phyloP scores from a whole-genome alignment of 2,888 invertebrate genomes.

The Poecilus cupreus region DNA sequence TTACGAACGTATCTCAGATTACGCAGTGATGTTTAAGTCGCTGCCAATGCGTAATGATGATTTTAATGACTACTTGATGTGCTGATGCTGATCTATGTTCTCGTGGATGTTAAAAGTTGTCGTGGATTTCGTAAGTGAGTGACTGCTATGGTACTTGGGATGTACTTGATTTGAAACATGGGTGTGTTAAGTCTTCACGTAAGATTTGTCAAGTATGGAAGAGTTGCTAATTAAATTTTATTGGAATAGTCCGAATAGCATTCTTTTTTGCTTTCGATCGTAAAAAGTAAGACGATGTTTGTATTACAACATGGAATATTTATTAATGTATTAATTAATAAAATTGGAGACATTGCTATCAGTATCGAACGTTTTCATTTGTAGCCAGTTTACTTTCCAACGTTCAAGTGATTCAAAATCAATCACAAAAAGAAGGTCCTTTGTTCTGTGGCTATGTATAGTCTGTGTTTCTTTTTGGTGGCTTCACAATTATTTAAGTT shows the following conservation, averaged over 20 bases:
- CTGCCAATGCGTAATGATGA: background rate
- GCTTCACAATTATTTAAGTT: no score
- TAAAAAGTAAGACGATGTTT: no score
- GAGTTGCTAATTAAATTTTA: background rate
- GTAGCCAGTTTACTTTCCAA: no score
- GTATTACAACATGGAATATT: no score
- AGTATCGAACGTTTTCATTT: no score
- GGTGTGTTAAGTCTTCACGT: background rate
- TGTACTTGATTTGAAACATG: background rate
- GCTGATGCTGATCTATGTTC: background rate
- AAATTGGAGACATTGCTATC: no score
- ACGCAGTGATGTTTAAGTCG: background rate
- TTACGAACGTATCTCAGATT: background rate
- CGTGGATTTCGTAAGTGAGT: constrained; percentile 14
- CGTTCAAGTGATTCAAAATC: no score
- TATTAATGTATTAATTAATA: no score
- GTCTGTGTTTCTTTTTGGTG: no score
- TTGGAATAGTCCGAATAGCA: background rate
- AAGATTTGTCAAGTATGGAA: constrained; percentile 13
- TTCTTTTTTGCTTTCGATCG: no score
- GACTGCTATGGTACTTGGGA: constrained; percentile 5
- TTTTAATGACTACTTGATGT: constrained; percentile 22
- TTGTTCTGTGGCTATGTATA: no score
- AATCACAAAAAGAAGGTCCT: no score
- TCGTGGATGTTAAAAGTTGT: background rate